Conservation (phyloP, 2,113 vertebrate genomes). For the Marmota flaviventris region DNA sequence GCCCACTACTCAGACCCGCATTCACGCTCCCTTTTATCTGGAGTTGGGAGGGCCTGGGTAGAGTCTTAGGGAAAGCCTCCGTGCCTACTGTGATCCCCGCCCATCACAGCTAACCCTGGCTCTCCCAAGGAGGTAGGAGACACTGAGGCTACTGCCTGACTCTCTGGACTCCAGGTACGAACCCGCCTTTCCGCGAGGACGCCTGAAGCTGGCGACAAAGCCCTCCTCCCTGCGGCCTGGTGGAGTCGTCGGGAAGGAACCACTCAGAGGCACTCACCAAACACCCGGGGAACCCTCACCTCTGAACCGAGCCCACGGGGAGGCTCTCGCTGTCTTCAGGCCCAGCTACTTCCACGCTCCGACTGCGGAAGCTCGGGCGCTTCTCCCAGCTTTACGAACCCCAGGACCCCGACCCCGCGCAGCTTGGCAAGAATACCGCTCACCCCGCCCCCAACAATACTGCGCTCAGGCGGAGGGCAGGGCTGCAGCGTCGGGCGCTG, state of each 20-base stretch:
- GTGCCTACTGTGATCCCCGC: background rate
- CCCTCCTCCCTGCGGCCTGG: background rate
- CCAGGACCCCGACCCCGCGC: fast-evolving
- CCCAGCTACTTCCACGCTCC: background rate
- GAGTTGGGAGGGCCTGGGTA: background rate
- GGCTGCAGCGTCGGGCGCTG: background rate
- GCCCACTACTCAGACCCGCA: no score
- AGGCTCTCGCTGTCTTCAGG: background rate
- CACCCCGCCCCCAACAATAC: fast-evolving
- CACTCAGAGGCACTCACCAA: fast-evolving
- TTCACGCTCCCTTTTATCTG: background rate
- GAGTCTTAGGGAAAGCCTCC: background rate
- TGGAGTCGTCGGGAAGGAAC: background rate
- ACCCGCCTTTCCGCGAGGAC: background rate
- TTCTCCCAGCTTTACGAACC: background rate
- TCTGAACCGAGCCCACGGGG: background rate
- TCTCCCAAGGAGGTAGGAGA: background rate
- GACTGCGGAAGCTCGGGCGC: background rate
- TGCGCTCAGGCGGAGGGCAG: fast-evolving
- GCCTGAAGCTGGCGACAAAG: background rate
- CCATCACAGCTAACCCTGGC: background rate
- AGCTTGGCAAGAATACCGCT: background rate
- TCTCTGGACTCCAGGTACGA: background rate
- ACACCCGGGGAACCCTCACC: background rate
- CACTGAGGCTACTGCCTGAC: fast-evolving